A percentile compares a stretch with the other conserved stretches of the same genome.
Evolutionary conservation across 2,797 vertebrate species (phyloP).

Genomic region (Atherinosoma microstoma): DNA sequence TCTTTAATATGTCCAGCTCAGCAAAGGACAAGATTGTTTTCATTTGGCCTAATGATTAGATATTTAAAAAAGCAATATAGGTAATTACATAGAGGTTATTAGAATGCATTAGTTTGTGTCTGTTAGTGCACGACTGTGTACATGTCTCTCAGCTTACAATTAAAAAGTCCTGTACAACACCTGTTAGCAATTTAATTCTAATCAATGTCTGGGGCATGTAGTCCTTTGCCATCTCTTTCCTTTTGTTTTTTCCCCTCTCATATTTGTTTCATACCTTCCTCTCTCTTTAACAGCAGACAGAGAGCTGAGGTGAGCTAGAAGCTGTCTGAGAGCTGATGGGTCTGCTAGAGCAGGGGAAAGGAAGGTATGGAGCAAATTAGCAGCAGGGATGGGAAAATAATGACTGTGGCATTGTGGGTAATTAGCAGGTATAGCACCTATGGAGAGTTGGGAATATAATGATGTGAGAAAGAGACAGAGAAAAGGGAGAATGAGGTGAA

Average conservation of each 20-base stretch:
- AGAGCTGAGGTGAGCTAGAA: constrained; percentile 70
- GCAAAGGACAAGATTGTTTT: constrained; percentile 68
- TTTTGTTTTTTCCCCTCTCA: constrained; percentile 32
- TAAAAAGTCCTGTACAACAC: constrained; percentile 66
- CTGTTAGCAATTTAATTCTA: constrained; percentile 74
- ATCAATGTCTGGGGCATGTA: constrained; percentile 67
- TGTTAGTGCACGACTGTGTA: constrained; percentile 36
- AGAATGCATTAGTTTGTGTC: constrained; percentile 56
- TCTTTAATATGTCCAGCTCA: constrained; percentile 67
- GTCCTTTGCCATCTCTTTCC: constrained; percentile 44
- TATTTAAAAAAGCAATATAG: constrained; percentile 72
- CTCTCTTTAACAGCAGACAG: constrained; percentile 55
- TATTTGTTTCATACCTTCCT: constrained; percentile 59
- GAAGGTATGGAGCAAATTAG: constrained; percentile 79
- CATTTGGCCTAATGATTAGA: constrained; percentile 78
- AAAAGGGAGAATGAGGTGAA: constrained; percentile 79
- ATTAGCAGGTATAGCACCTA: constrained; percentile 81
- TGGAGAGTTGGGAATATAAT: constrained; percentile 81
- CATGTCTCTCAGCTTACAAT: constrained; percentile 58
- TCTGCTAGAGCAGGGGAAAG: constrained; percentile 58
- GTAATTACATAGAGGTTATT: constrained; percentile 75
- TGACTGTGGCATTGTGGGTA: constrained; percentile 81
- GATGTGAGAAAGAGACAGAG: constrained; percentile 81
- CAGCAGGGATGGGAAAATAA: constrained; percentile 78
- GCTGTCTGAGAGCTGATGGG: constrained; percentile 76